A percentile compares a stretch with the other conserved stretches of the same genome.
Evolutionary conservation across 2,113 vertebrate genomes (phyloP).

Genomic region (Lethenteron camtschaticum): DNA sequence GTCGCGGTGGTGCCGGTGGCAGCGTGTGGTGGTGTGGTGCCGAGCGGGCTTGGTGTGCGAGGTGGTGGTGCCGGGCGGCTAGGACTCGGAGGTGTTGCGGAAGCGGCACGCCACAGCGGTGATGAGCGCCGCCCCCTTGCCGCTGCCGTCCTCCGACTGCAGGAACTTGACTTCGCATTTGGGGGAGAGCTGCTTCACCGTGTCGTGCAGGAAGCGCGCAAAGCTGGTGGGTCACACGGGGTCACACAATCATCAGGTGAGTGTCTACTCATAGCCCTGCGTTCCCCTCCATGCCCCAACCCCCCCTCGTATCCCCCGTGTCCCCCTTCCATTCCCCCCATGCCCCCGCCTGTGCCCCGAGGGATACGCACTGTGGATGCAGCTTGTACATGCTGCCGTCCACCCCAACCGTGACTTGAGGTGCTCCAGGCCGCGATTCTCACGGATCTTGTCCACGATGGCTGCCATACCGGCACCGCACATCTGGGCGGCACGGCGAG

Average conservation of each 20-base stretch:
- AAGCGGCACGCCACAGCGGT: slow-evolving; percentile 70
- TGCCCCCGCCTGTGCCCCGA: background rate
- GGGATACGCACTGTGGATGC: slow-evolving; percentile 61
- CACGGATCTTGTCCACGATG: slow-evolving; percentile 66
- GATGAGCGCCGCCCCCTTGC: slow-evolving; percentile 83
- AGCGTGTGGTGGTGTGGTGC: no score
- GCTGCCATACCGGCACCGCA: slow-evolving; percentile 69
- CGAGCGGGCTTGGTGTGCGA: no score
- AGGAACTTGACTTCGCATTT: slow-evolving; percentile 62
- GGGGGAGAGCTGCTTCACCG: slow-evolving; percentile 47
- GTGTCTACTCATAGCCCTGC: no score
- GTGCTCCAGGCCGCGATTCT: slow-evolving; percentile 52
- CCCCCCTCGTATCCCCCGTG: no score
- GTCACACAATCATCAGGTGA: no score
- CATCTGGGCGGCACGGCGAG: slow-evolving; percentile 55
- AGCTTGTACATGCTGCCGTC: slow-evolving; percentile 87
- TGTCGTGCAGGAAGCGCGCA: slow-evolving; percentile 50
- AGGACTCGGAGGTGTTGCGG: slow-evolving; percentile 34
- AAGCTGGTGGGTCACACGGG: slow-evolving; percentile 30
- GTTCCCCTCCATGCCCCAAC: no score
- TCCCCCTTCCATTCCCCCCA: no score
- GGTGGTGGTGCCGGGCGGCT: background rate
- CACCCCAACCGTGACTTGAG: slow-evolving; percentile 66
- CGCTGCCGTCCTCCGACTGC: slow-evolving; percentile 80
- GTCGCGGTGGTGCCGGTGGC: no score